A percentile compares a stretch with the other conserved stretches of the same genome.
Evolutionary conservation across 2,113 vertebrate species (phyloP).

Genomic region (Cebus imitator): DNA sequence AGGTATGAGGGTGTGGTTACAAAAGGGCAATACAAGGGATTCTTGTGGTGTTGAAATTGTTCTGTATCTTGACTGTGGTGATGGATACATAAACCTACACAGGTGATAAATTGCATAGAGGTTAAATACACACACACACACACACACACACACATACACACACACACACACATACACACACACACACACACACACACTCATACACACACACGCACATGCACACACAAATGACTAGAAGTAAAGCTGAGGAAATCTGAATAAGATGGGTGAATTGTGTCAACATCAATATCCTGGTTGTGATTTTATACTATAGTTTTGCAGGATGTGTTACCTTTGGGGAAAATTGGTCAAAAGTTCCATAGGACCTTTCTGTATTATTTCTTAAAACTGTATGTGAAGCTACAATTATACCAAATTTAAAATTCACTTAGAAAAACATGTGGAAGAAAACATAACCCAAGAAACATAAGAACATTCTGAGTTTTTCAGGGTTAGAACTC

Average conservation of each 20-base stretch:
- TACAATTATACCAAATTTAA: conserved; percentile 23
- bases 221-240: background rate
- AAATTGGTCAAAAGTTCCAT: background rate
- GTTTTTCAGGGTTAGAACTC: background rate
- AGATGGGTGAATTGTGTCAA: background rate
- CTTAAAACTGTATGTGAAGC: background rate
- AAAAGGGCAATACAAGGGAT: background rate
- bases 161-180: too few relatives aligned
- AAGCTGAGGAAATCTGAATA: conserved; percentile 8
- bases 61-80: background rate
- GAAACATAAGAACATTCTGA: background rate
- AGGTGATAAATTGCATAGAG: background rate
- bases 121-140: background rate
- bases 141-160: background rate
- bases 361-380: background rate
- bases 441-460: conserved; percentile 29
- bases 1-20: background rate
- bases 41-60: background rate
- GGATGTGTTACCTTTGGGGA: background rate
- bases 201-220: background rate
- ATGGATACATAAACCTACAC: background rate
- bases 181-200: too few relatives aligned
- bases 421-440: conserved; percentile 21
- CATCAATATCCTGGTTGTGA: background rate
- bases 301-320: background rate